Evolutionary conservation across 2,797 vertebrate species (phyloP), one percentile per base, ranked within the genome.

Genomic region (Scarus forsteni): DNA sequence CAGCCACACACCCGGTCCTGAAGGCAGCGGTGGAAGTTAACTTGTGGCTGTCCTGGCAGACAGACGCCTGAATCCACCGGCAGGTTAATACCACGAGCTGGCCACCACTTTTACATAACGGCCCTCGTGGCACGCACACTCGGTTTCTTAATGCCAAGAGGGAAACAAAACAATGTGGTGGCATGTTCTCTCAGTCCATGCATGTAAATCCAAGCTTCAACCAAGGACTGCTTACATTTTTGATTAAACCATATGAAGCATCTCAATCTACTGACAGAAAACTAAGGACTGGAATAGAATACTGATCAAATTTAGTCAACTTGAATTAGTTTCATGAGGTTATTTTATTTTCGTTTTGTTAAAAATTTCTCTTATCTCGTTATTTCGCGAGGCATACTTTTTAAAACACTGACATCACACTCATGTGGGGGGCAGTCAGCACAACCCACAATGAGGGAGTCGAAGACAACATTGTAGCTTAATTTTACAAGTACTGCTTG

Each of bases 21-120:
- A 61, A 83, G 67, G 77, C 79, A 79, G 70, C 5, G 39, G 77
- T 83, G 64, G 91, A 92, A 89, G 88, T 90, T 83, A 77, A 90
- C 81, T 91, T 89, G 79, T 84, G 81, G 87, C 75, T 43, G 69
- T 58, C 60, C 51, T 80, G 75, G 85, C 80, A 80, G 81, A 70
- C 77, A 46, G 56, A 55, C 12, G 55, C 52, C 60, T 71, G 53
- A 78, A 60, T 89, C 76, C 74, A 73, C 73, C 68, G 81, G 60
- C 67, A 42, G 65, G 66, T 16, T 78, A 72, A 88, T 53, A 52
- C 66, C 45, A 65, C 1, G 1, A 67, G 66, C 60, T 64, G 72
- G 36, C 54, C 64, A 27, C 55, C 36, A 70, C 34, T 57, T 83
- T 88, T 74, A 85, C 44, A 52, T 80, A 73, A 80, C 14, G 0